Evolutionary conservation across 2,888 invertebrate genomes (phyloP).

Genomic region (Zygothrica quintamaculata): DNA sequence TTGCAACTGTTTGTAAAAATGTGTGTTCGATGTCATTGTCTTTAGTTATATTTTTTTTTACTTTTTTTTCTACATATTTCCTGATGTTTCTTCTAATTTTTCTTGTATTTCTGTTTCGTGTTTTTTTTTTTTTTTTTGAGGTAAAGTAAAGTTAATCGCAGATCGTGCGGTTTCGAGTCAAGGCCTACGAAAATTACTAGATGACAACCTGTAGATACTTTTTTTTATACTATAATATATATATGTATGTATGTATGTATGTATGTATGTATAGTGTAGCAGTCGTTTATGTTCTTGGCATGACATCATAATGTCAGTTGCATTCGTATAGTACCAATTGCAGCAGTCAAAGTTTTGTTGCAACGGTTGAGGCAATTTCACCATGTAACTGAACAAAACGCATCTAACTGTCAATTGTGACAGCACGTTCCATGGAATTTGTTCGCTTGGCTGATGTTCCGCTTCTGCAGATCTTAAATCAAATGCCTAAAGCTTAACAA

Average conservation of each 20-base stretch:
- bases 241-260: slow-evolving; percentile 2
- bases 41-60: slow-evolving; percentile 32
- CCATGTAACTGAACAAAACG: slow-evolving; percentile 58
- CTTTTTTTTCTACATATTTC: slow-evolving; percentile 5
- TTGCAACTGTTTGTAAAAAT: slow-evolving; percentile 27
- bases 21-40: slow-evolving; percentile 46
- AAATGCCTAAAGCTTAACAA: slow-evolving; percentile 48
- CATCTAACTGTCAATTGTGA: slow-evolving; percentile 74
- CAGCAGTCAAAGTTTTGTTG: slow-evolving; percentile 2
- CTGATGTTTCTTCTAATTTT: too few relatives aligned
- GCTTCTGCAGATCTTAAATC: slow-evolving; percentile 24
- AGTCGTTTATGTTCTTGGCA: slow-evolving; percentile 13
- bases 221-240: background rate
- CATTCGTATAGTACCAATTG: slow-evolving; percentile 17
- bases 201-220: slow-evolving; percentile 23
- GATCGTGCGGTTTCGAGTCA: slow-evolving; percentile 71
- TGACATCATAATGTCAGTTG: slow-evolving; percentile 44
- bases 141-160: slow-evolving; percentile 64
- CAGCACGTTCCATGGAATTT: slow-evolving; percentile 55
- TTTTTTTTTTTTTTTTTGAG: slow-evolving; percentile 34
- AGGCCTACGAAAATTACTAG: slow-evolving; percentile 69
- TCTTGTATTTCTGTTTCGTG: slow-evolving; percentile 6
- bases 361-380: slow-evolving; percentile 11
- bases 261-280: background rate
- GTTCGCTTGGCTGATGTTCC: slow-evolving; percentile 45